Evolutionary conservation across 2,797 vertebrate genomes (phyloP), one percentile per base, ranked within the genome.

Genomic region (Myripristis jacobus): DNA sequence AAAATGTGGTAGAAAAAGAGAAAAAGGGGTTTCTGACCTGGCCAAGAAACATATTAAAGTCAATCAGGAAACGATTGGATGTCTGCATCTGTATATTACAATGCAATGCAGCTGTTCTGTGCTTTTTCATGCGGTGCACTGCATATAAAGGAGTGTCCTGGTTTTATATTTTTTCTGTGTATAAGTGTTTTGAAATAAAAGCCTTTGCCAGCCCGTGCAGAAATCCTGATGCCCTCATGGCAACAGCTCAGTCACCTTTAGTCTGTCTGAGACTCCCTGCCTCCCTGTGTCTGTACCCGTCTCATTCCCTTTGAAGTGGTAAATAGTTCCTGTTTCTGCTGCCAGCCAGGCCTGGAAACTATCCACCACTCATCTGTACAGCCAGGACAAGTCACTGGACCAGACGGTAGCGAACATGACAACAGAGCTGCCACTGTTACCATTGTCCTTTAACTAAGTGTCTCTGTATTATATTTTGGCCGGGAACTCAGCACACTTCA

Each of bases 401-500:
- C 73, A 82, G 46, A 79, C 74, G 47, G 59, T 38, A 58, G 74
- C 43, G 75, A 75, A 82, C 48, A 64, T 64, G 67, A 81, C 74
- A 76, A 44, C 62, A 66, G 2, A n/a, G 4, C 78, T 50, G 51
- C 56, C 63, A 66, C 16, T 16, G 25, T 56, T 60, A 51, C 64
- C 63, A 69, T 82, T 87, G 70, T 81, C 29, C 34, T 50, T 34
- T 18, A 60, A 53, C 57, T 60, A 69, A 81, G 51, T 87, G 63
- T 82, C 73, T 81, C 27, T 66, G 24, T 53, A 8, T 74, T 79
- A 79, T 60, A 46, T 73, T 82, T 80, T 58, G 41, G 70, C 50
- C 67, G 53, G 67, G 52, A 75, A 67, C 70, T 59, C 48, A 34
- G 63, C 56, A 79, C 73, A 82, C 70, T 78, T 84, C 73, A 88